These are phyloP conservation scores for Xenopus tropicalis DNA, from an alignment of 2,113 vertebrate species.

Conservation along the genomic window DNA sequence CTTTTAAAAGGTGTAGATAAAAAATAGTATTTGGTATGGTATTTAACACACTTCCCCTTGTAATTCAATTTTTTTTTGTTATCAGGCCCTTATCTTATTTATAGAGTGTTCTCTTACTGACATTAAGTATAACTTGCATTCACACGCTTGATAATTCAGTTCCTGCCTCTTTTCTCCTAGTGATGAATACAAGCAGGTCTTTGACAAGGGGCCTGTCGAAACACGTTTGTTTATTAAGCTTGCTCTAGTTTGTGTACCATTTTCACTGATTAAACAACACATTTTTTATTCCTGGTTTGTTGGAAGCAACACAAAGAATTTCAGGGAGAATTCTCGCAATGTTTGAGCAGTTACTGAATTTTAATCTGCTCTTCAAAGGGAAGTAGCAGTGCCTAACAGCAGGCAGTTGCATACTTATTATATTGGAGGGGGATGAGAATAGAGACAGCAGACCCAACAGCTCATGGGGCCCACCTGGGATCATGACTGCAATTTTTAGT, in stretches of 20 bases:
- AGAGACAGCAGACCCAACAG: no score
- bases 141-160: neutral
- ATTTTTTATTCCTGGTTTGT: neutral
- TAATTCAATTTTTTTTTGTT: no score
- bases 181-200: slow-evolving; percentile 3
- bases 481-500: no score
- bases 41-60: no score
- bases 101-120: neutral
- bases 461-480: no score
- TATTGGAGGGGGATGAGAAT: no score
- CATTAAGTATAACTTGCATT: neutral
- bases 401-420: no score
- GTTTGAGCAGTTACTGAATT: neutral
- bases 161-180: neutral
- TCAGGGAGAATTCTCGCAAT: neutral
- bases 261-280: slow-evolving; percentile 13
- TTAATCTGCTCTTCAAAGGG: neutral
- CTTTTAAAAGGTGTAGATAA: no score
- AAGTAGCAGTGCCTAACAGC: neutral
- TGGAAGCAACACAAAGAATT: slow-evolving; percentile 10
- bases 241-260: neutral
- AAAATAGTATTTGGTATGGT: no score
- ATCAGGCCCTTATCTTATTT: neutral
- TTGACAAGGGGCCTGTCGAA: slow-evolving; percentile 9
- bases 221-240: slow-evolving; percentile 3